phyloP scores from a whole-genome alignment of 2,888 invertebrate genomes.

The Agrochola litura region DNA sequence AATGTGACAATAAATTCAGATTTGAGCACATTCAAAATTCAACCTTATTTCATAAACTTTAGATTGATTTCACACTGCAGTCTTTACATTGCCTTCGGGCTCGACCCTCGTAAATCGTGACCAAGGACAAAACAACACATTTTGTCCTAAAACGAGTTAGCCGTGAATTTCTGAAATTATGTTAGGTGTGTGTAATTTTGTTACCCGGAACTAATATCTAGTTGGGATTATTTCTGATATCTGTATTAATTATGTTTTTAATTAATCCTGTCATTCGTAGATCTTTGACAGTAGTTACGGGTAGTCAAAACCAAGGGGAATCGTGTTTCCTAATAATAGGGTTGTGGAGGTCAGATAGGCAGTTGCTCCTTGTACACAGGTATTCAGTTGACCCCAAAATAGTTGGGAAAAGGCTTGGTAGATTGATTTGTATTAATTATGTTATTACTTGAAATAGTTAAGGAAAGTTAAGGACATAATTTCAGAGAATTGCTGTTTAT shows the following conservation, averaged over 20 bases:
- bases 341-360: too few relatives aligned
- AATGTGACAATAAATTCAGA: conserved; percentile 46
- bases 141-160: conserved; percentile 70
- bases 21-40: conserved; percentile 24
- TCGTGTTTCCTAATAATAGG: too few relatives aligned
- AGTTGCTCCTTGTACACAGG: too few relatives aligned
- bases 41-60: conserved; percentile 22
- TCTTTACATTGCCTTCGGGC: conserved; percentile 32
- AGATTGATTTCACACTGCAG: conserved; percentile 37
- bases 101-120: conserved; percentile 74
- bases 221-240: conserved; percentile 59
- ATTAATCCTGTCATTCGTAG: too few relatives aligned
- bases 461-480: background rate
- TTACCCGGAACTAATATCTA: conserved; percentile 52
- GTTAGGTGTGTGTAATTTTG: conserved; percentile 67
- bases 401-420: too few relatives aligned
- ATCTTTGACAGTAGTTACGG: too few relatives aligned
- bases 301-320: too few relatives aligned
- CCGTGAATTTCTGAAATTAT: conserved; percentile 72
- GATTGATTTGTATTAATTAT: conserved; percentile 46
- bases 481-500: background rate
- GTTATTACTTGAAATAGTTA: conserved; percentile 1
- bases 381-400: too few relatives aligned
- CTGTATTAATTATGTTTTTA: conserved; percentile 40
- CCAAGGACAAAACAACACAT: conserved; percentile 75